A percentile compares a stretch with the other conserved stretches of the same genome.
These are phyloP conservation scores for Eledona agricola DNA, from an alignment of 2,888 invertebrate genomes.

Conservation along the genomic window DNA sequence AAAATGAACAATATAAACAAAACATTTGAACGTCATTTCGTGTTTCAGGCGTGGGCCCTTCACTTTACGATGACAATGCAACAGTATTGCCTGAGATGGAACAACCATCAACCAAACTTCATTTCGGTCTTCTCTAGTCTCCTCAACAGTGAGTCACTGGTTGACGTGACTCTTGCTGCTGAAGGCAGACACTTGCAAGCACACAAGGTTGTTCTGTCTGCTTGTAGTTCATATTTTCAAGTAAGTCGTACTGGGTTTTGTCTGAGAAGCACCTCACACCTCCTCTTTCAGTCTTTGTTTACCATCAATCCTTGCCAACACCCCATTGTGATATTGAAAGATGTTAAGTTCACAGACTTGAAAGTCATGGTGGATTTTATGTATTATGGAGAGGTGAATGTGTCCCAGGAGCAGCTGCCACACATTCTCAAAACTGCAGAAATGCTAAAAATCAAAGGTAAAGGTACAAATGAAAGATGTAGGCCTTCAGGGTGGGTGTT, in stretches of 20 bases:
- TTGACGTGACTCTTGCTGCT: slow-evolving; percentile 91
- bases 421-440: slow-evolving; percentile 84
- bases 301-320: slow-evolving; percentile 88
- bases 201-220: slow-evolving; percentile 89
- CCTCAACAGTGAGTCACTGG: slow-evolving; percentile 82
- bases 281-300: slow-evolving; percentile 74
- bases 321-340: slow-evolving; percentile 89
- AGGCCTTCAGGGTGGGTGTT: too few relatives aligned
- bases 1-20: slow-evolving; percentile 48
- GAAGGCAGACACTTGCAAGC: slow-evolving; percentile 89
- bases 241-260: slow-evolving; percentile 63
- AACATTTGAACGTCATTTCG: background rate
- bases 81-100: slow-evolving; percentile 75
- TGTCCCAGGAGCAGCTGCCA: slow-evolving; percentile 87
- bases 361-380: slow-evolving; percentile 91
- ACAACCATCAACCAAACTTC: slow-evolving; percentile 93
- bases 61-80: slow-evolving; percentile 58
- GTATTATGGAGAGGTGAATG: slow-evolving; percentile 93
- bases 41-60: slow-evolving; percentile 1
- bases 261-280: background rate
- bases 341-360: slow-evolving; percentile 85
- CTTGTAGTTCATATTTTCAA: slow-evolving; percentile 94
- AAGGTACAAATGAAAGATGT: background rate
- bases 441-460: slow-evolving; percentile 83
- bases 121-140: slow-evolving; percentile 88